phyloP scores from a whole-genome alignment of 2,113 vertebrate species.

The Prolemur simus region DNA sequence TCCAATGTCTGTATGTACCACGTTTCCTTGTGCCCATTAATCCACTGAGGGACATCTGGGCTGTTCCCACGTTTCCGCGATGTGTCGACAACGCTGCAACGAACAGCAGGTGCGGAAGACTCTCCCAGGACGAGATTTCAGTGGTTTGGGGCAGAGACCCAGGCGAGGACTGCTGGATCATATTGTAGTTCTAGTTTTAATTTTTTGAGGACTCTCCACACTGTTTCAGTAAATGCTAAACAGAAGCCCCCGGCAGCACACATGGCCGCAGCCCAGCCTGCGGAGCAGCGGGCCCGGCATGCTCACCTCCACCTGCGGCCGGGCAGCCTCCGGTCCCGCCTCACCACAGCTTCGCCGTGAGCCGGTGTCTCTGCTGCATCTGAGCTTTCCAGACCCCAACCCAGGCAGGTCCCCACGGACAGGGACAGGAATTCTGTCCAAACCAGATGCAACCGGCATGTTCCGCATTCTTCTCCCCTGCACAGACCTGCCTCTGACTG shows the following conservation, averaged over 20 bases:
- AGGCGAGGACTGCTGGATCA: not conserved
- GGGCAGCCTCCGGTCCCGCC: accelerated
- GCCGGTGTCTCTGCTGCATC: not conserved
- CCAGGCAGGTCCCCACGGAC: accelerated
- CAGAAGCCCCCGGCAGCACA: not conserved
- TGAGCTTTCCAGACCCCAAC: not conserved
- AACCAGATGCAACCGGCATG: not conserved
- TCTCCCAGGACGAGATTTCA: not conserved
- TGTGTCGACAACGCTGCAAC: not conserved
- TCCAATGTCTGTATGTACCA: not conserved
- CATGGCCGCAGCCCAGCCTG: not conserved
- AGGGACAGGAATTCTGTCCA: not conserved
- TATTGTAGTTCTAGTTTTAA: not conserved
- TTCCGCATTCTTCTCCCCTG: not conserved
- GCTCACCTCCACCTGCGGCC: not conserved
- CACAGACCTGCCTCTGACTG: not conserved
- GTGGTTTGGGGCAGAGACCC: not conserved
- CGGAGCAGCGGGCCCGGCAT: not conserved
- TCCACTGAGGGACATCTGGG: not conserved
- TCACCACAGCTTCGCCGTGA: accelerated
- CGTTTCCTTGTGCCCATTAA: not conserved
- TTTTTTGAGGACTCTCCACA: not conserved
- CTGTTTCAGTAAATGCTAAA: too few relatives aligned
- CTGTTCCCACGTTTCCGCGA: accelerated
- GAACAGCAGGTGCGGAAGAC: not conserved